Conservation (phyloP, 1,140 invertebrate genomes). For the Heliconius melpomene region DNA sequence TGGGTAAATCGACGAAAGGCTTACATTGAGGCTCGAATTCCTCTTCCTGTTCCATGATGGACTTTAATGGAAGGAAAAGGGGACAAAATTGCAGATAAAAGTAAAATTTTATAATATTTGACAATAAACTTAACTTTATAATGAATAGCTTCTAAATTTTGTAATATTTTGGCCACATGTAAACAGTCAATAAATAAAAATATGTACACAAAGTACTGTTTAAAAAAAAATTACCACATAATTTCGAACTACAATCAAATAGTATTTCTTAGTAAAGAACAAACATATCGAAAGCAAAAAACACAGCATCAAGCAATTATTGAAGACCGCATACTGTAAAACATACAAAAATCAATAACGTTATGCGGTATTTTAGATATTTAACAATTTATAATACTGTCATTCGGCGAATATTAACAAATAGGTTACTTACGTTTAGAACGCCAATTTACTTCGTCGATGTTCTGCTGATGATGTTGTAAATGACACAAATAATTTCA, state of each 20-base stretch:
- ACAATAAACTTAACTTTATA: neutral
- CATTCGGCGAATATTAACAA: slow-evolving; percentile 44
- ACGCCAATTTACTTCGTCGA: slow-evolving; percentile 49
- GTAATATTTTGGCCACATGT: neutral
- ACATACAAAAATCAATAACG: slow-evolving; percentile 70
- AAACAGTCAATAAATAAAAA: neutral
- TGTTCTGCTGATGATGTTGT: slow-evolving; percentile 52
- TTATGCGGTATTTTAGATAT: slow-evolving; percentile 67
- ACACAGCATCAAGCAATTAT: slow-evolving; percentile 48
- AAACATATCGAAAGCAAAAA: slow-evolving; percentile 45
- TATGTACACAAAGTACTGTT: neutral
- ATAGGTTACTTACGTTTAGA: slow-evolving; percentile 67
- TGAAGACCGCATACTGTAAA: slow-evolving; percentile 57
- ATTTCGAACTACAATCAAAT: slow-evolving; percentile 34
- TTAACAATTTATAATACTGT: slow-evolving; percentile 57
- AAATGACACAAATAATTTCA: slow-evolving; percentile 63
- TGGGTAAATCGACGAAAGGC: slow-evolving; percentile 64
- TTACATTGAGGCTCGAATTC: slow-evolving; percentile 55
- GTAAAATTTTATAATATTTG: neutral
- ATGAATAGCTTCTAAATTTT: neutral
- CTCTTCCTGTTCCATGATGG: slow-evolving; percentile 67
- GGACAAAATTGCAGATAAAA: slow-evolving; percentile 29
- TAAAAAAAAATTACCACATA: slow-evolving; percentile 21
- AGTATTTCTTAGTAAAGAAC: slow-evolving; percentile 29
- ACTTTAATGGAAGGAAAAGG: slow-evolving; percentile 39